A percentile compares a stretch with the other conserved stretches of the same genome.
Conservation (phyloP, 2,797 vertebrate genomes). For the Apogon talboti region DNA sequence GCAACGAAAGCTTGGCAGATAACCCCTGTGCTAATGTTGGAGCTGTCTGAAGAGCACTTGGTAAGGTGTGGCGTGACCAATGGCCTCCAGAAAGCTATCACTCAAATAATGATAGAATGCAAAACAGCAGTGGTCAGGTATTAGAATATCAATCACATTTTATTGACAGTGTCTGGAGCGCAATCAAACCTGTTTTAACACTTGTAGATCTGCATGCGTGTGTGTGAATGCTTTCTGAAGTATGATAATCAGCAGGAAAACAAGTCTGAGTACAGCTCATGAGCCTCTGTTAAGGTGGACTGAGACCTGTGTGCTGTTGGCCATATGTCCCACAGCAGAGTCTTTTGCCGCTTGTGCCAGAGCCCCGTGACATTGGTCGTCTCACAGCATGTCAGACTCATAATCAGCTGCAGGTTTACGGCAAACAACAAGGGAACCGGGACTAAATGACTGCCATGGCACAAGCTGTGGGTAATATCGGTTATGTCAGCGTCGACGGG, state of each 20-base stretch:
- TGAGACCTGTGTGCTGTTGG: slow-evolving; percentile 32
- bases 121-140: slow-evolving; percentile 38
- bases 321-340: slow-evolving; percentile 26
- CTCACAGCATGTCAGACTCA: slow-evolving; percentile 36
- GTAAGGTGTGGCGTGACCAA: slow-evolving; percentile 56
- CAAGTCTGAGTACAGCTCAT: slow-evolving; percentile 28
- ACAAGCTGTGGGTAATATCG: slow-evolving; percentile 11
- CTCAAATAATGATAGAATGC: slow-evolving; percentile 30
- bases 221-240: slow-evolving; percentile 25
- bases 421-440: not conserved
- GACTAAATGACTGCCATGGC: slow-evolving; percentile 6
- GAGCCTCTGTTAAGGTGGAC: slow-evolving; percentile 31
- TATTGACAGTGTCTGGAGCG: slow-evolving; percentile 47
- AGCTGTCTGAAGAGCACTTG: slow-evolving; percentile 37
- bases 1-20: slow-evolving; percentile 33
- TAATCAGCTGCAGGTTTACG: slow-evolving; percentile 48
- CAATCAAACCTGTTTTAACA: slow-evolving; percentile 17
- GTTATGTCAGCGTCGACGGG: not conserved
- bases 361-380: slow-evolving; percentile 38
- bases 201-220: slow-evolving; percentile 2
- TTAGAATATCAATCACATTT: slow-evolving; percentile 51
- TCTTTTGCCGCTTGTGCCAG: slow-evolving; percentile 21
- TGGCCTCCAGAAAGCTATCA: slow-evolving; percentile 47
- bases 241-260: slow-evolving; percentile 43
- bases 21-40: slow-evolving; percentile 29